Conservation (phyloP, 2,888 invertebrate species). For the Piscicola geometra region DNA sequence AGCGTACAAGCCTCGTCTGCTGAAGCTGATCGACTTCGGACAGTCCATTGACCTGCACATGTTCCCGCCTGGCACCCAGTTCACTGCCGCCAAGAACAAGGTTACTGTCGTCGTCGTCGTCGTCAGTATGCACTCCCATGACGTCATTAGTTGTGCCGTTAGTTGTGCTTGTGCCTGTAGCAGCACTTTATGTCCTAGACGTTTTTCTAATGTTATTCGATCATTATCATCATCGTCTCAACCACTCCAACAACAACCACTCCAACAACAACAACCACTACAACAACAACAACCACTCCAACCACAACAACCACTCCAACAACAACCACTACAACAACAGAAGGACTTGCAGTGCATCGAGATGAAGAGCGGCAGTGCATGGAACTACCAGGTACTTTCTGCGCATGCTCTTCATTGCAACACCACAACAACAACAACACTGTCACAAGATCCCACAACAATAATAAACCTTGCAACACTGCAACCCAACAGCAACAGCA, state of each 20-base stretch:
- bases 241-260: too few species aligned
- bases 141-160: background rate
- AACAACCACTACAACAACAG: too few species aligned
- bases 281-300: too few species aligned
- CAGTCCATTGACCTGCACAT: slow-evolving; percentile 86
- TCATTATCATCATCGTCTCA: too few species aligned
- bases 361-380: slow-evolving; percentile 25
- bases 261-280: too few species aligned
- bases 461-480: too few species aligned
- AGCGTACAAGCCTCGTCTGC: background rate
- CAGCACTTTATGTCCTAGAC: background rate
- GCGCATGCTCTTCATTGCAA: background rate
- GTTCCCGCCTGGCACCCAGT: slow-evolving; percentile 72
- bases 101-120: background rate
- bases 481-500: too few species aligned
- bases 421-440: too few species aligned
- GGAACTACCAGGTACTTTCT: slow-evolving; percentile 11
- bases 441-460: too few species aligned
- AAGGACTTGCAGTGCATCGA: slow-evolving; percentile 56
- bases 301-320: background rate
- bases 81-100: slow-evolving; percentile 59
- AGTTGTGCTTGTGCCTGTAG: background rate
- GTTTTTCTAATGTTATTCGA: too few species aligned
- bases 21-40: slow-evolving; percentile 79
- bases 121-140: too few species aligned